Evolutionary conservation across 2,113 vertebrate genomes (phyloP), one percentile per base, ranked within the genome.

Genomic region (Atractosteus spatula): DNA sequence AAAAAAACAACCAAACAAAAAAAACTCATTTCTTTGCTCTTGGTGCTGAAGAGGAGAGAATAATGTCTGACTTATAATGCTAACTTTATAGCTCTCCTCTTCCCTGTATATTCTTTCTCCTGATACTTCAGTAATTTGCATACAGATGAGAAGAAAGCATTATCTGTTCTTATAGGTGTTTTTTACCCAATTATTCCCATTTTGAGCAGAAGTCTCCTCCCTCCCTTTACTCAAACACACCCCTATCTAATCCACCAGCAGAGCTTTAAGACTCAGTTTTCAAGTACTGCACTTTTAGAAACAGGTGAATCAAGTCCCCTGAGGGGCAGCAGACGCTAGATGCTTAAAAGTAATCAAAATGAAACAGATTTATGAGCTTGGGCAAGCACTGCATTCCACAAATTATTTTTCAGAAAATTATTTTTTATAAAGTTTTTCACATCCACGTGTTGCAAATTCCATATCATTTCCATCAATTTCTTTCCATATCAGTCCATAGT

Each of bases 1-100:
- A 76, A 74, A 59, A 16, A 62, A 63, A 56, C 47, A 51, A 7
- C 47, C 65, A 76, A 74, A 76, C 68, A 66, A 70, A 77, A 76
- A 43, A n/a, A 70, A 66, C 8, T 43, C 10, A 77, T 75, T 64
- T 54, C 61, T 16, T 56, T 73, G 8, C 73, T 78, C 73, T 78
- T 61, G 42, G 55, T 68, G 12, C 47, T 8, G 57, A 61, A 17
- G 47, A 59, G 45, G 12, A 69, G 41, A 16, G 1, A 56, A 67
- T 65, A 55, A 63, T 69, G 57, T 51, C 43, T n/a, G 41, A 57
- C 44, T 42, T 29, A 10, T 41, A 63, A 57, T 10, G 47, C 51
- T 4, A 29, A 16, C 63, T 56, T 8, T 44, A 51, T 55, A n/a
- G n/a, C 13, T 7, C 64, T 51, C 55, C 29, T 54, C 56, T 64